Evolutionary conservation across 2,113 vertebrate genomes (phyloP).

Genomic region (Cottus gobio): DNA sequence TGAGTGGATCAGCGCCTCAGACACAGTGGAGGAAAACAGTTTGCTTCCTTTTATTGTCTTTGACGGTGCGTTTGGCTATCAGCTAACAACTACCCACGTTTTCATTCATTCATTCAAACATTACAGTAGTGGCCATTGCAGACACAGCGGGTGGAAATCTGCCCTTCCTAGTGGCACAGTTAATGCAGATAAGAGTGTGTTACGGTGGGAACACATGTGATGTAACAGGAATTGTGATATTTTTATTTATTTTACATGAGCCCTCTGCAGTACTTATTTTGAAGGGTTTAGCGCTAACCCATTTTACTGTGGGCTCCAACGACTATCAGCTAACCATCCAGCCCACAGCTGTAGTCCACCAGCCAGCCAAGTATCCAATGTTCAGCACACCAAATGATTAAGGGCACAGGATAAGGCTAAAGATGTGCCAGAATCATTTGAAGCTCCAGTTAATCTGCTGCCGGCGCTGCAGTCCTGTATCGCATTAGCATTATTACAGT

Average conservation of each 20-base stretch:
- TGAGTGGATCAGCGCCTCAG: background rate
- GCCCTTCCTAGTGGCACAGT: background rate
- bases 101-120: background rate
- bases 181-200: background rate
- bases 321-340: constrained; percentile 3
- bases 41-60: background rate
- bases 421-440: constrained; percentile 46
- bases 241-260: background rate
- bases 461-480: constrained; percentile 28
- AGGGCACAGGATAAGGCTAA: constrained; percentile 49
- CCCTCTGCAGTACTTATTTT: background rate
- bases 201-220: background rate
- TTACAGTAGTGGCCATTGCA: background rate
- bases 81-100: background rate
- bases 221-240: background rate
- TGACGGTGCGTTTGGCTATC: background rate
- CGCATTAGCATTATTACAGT: constrained; percentile 57
- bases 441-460: constrained; percentile 55
- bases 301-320: constrained; percentile 12
- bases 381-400: constrained; percentile 43
- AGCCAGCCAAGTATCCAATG: constrained; percentile 10
- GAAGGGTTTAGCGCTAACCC: background rate
- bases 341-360: constrained; percentile 17
- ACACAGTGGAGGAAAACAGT: background rate
- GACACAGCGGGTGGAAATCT: background rate